These are phyloP conservation scores for Bombus affinis DNA, from an alignment of 1,140 invertebrate species.

Conservation along the genomic window DNA sequence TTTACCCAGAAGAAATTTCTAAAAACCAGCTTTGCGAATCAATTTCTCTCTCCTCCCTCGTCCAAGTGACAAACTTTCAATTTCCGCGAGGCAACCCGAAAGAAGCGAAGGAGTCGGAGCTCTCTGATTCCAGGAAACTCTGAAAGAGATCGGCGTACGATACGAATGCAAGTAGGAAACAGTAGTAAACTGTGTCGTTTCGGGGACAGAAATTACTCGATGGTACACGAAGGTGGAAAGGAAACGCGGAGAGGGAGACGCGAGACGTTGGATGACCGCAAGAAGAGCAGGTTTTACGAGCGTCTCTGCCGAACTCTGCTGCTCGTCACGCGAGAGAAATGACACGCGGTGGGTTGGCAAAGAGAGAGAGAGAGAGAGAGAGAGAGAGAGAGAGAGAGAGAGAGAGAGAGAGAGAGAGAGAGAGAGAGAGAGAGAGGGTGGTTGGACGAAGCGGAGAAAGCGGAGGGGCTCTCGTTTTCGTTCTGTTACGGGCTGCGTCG, in stretches of 20 bases:
- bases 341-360: constrained; percentile 23
- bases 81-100: neutral
- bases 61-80: neutral
- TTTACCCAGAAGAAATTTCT: no score
- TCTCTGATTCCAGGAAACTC: neutral
- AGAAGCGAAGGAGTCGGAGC: no score
- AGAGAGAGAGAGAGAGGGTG: neutral
- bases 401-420: neutral
- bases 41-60: no score
- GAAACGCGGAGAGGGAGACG: neutral
- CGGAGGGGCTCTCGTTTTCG: constrained; percentile 65
- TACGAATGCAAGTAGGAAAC: constrained; percentile 26
- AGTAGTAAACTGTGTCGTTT: constrained; percentile 26
- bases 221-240: neutral
- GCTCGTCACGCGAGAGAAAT: constrained; percentile 72
- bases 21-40: no score
- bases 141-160: neutral
- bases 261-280: constrained; percentile 64
- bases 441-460: constrained; percentile 24
- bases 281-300: constrained; percentile 77
- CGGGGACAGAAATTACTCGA: constrained; percentile 52
- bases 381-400: no score
- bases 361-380: neutral
- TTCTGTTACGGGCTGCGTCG: constrained; percentile 66
- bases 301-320: constrained; percentile 52